phyloP scores from a whole-genome alignment of 2,113 vertebrate species.

The Cryptomyrus ogoouensis region DNA sequence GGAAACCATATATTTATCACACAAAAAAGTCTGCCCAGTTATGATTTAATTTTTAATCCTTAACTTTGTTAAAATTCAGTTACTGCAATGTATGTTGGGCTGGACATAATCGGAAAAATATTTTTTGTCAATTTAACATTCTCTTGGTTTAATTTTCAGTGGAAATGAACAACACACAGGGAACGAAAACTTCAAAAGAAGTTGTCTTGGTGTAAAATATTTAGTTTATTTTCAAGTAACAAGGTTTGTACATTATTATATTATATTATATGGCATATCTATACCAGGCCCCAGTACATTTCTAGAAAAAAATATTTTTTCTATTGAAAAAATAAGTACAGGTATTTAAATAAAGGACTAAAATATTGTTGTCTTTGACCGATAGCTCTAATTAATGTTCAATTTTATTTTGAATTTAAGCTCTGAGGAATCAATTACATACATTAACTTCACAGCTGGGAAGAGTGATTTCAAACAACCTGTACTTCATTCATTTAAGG shows the following conservation, averaged over 20 bases:
- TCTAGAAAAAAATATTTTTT: neutral
- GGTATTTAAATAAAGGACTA: too few relatives aligned
- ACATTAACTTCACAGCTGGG: slow-evolving; percentile 61
- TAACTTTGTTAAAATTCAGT: neutral
- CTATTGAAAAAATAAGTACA: too few relatives aligned
- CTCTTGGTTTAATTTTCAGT: slow-evolving; percentile 38
- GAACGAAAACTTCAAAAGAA: slow-evolving; percentile 33
- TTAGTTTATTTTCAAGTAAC: slow-evolving; percentile 52
- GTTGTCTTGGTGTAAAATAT: slow-evolving; percentile 53
- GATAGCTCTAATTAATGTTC: neutral
- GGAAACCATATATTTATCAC: neutral
- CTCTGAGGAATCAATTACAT: slow-evolving; percentile 57
- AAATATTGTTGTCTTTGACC: neutral
- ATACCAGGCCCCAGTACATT: neutral
- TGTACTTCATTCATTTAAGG: slow-evolving; percentile 52
- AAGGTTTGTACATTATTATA: slow-evolving; percentile 45
- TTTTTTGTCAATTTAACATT: neutral
- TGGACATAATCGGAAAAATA: neutral
- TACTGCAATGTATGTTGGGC: neutral
- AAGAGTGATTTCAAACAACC: slow-evolving; percentile 45
- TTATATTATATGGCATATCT: neutral
- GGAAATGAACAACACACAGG: slow-evolving; percentile 43
- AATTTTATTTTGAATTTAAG: slow-evolving; percentile 41
- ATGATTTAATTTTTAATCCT: neutral
- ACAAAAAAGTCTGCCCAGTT: neutral